These are phyloP conservation scores for Lycia hirtaria DNA, from an alignment of 2,888 invertebrate genomes.

Conservation along the genomic window DNA sequence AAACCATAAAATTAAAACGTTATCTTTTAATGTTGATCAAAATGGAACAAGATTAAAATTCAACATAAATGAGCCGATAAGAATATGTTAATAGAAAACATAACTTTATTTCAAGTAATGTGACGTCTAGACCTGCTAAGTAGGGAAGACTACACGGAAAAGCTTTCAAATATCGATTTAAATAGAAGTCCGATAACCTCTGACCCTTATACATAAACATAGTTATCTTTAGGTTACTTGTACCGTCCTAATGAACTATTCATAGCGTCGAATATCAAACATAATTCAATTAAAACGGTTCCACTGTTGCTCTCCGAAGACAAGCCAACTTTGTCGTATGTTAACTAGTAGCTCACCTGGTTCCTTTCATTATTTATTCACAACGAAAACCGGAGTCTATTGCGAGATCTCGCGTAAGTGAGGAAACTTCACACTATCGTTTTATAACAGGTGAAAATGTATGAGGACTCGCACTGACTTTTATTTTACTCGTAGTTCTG, in stretches of 20 bases:
- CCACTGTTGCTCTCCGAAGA: slow-evolving; percentile 29
- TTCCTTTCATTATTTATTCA: slow-evolving; percentile 66
- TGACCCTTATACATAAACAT: slow-evolving; percentile 8
- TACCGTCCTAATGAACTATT: slow-evolving; percentile 2
- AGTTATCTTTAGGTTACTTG: slow-evolving; percentile 2
- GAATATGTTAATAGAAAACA: background rate
- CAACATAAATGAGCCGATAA: no score
- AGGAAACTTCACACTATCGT: slow-evolving; percentile 61
- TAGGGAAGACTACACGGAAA: slow-evolving; percentile 7
- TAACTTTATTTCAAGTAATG: background rate
- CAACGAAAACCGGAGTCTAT: slow-evolving; percentile 58
- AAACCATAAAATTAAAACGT: no score
- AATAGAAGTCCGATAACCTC: slow-evolving; percentile 4
- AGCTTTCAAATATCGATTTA: slow-evolving; percentile 7
- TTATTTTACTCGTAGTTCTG: slow-evolving; percentile 34
- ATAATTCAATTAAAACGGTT: slow-evolving; percentile 13
- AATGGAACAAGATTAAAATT: no score
- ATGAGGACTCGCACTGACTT: slow-evolving; percentile 27
- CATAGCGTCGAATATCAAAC: slow-evolving; percentile 1
- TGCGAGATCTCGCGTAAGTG: slow-evolving; percentile 55
- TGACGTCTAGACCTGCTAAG: background rate
- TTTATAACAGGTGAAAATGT: slow-evolving; percentile 49
- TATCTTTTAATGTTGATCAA: no score
- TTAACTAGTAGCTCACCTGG: slow-evolving; percentile 47
- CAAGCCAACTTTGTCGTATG: slow-evolving; percentile 42